phyloP scores from a whole-genome alignment of 2,113 vertebrate species.

The Dicrurus megarhynchus region DNA sequence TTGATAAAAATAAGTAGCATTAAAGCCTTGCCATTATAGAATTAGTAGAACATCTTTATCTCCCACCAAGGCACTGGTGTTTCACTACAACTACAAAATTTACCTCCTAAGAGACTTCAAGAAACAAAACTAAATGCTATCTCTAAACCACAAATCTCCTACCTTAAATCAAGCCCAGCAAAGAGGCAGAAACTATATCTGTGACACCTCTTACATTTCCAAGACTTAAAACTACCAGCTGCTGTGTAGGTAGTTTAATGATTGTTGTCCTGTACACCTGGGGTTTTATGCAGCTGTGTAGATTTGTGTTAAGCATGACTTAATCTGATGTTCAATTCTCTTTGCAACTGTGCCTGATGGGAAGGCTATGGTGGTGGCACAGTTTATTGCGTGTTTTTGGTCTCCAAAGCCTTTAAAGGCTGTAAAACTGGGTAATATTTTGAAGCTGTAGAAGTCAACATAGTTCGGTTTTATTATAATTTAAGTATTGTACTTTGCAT shows the following conservation, averaged over 20 bases:
- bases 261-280: neutral
- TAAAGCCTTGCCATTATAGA: neutral
- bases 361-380: neutral
- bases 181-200: neutral
- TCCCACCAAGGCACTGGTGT: neutral
- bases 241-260: neutral
- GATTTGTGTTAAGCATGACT: neutral
- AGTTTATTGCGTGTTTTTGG: neutral
- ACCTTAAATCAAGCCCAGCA: neutral
- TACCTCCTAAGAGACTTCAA: neutral
- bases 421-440: neutral
- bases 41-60: neutral
- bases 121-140: neutral
- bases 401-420: neutral
- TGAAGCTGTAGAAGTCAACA: neutral
- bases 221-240: neutral
- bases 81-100: neutral
- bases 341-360: neutral
- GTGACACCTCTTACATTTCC: neutral
- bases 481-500: neutral
- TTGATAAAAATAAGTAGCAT: neutral
- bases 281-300: neutral
- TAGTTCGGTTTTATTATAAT: neutral
- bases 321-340: neutral
- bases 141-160: neutral